These are phyloP conservation scores for Chlorocebus sabaeus DNA, from an alignment of 2,113 vertebrate genomes.

Conservation along the genomic window DNA sequence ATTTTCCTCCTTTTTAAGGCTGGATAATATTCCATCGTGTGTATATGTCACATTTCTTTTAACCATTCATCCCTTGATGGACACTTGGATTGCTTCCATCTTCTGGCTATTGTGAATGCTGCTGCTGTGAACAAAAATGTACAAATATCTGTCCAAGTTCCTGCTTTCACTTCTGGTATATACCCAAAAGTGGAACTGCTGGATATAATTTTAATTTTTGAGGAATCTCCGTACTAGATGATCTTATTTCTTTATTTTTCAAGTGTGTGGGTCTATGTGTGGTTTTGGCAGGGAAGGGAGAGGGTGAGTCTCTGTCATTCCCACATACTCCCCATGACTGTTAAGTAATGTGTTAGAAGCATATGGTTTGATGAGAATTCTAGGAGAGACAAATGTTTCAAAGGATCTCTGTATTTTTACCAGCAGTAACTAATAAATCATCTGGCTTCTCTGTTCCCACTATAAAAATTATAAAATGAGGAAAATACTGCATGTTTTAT, in stretches of 20 bases:
- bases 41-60: neutral
- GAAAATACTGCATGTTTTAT: neutral
- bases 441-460: neutral
- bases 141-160: neutral
- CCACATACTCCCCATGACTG: neutral
- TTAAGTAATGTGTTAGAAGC: neutral
- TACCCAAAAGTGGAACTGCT: neutral
- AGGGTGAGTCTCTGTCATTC: neutral
- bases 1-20: neutral
- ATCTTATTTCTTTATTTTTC: constrained; percentile 41
- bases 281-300: neutral
- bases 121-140: neutral
- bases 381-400: neutral
- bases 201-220: neutral
- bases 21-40: neutral
- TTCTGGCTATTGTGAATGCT: neutral
- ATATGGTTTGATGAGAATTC: neutral
- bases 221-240: neutral
- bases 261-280: neutral
- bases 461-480: neutral
- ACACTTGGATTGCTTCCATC: neutral
- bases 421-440: neutral
- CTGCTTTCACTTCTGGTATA: neutral
- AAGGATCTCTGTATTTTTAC: neutral
- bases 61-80: neutral